Base-by-base conservation (phyloP, 1,140 invertebrate species). In the Drosophila willistoni region DNA sequence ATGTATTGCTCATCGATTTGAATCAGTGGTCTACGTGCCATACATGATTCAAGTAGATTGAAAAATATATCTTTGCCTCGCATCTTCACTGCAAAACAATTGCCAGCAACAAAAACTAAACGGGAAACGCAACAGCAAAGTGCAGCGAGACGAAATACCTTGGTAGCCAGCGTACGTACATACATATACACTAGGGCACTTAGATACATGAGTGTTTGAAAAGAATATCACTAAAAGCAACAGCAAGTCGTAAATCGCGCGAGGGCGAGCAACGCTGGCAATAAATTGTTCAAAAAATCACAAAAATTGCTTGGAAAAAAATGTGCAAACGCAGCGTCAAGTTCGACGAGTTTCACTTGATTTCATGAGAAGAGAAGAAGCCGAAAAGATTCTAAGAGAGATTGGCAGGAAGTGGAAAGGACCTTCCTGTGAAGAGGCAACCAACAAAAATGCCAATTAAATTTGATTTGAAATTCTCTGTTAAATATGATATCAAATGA, bases 381-480 rank as follows among this genome's bases (percentile, higher is more conserved):
- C 6, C 1, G 36, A 54, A 29, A n/a, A 13, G 9, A 12, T 9
- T 13, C 2, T 5, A 5, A 25, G 25, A 41, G 19, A n/a, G 19
- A 10, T 34, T 13, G 10, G 29, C 1, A 42, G 13, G 3, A 13
- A 22, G 14, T 54, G 25, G 14, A 41, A 2, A 36, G 25, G 61
- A 51, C 25, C 14, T 29, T 5, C 29, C n/a, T 61, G 60, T 57
- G 67, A 68, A 60, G 29, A 33, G 47, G 41, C 19, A 36, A 39
- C 29, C 64, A 55, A 75, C 68, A 62, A 44, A 75, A 75, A 75
- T 68, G 59, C 81, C 81, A 84, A 84, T 84, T 84, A 84, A 81
- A 81, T 74, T 83, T 83, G 81, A 70, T 81, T 85, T 71, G 44
- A 77, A 77, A 77, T 71, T 84, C 69, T 68, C 47, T 75, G 56